Evolutionary conservation across 2,113 vertebrate species (phyloP).

Genomic region (Tupaia tana): DNA sequence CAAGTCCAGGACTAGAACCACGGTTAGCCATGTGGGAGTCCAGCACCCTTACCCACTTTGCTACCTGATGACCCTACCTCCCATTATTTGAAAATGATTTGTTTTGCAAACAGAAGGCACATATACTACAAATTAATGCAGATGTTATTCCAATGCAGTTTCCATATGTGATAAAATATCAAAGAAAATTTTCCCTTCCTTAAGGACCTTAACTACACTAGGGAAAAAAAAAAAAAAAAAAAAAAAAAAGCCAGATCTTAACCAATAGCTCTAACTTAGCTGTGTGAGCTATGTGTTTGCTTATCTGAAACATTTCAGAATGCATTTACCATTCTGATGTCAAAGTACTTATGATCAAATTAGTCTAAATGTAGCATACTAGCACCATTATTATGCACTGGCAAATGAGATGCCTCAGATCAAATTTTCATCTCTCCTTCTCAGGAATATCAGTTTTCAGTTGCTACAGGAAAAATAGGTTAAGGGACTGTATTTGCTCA

Average conservation of each 20-base stretch:
- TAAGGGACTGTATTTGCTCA: background rate
- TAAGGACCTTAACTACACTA: background rate
- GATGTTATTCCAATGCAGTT: background rate
- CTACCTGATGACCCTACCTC: background rate
- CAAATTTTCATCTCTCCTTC: slow-evolving; percentile 30
- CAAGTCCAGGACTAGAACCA: too few relatives aligned
- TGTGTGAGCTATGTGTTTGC: background rate
- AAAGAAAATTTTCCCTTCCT: background rate
- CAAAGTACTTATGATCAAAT: background rate
- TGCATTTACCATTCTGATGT: background rate
- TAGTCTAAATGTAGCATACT: background rate
- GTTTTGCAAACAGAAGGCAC: slow-evolving; percentile 5
- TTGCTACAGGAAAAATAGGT: background rate
- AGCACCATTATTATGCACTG: slow-evolving; percentile 21
- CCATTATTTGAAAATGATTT: slow-evolving; percentile 23
- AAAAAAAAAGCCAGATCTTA: slow-evolving; percentile 37
- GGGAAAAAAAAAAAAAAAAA: slow-evolving; percentile 51
- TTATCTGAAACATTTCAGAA: slow-evolving; percentile 11
- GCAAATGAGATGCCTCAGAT: background rate
- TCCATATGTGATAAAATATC: background rate
- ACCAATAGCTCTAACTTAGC: slow-evolving; percentile 16
- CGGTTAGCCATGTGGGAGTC: too few relatives aligned
- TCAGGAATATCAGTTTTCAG: slow-evolving; percentile 6
- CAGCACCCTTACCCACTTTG: too few relatives aligned
- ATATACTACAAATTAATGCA: background rate